Evolutionary conservation across 2,797 vertebrate genomes (phyloP).

Genomic region (Eidolon dupreanum): DNA sequence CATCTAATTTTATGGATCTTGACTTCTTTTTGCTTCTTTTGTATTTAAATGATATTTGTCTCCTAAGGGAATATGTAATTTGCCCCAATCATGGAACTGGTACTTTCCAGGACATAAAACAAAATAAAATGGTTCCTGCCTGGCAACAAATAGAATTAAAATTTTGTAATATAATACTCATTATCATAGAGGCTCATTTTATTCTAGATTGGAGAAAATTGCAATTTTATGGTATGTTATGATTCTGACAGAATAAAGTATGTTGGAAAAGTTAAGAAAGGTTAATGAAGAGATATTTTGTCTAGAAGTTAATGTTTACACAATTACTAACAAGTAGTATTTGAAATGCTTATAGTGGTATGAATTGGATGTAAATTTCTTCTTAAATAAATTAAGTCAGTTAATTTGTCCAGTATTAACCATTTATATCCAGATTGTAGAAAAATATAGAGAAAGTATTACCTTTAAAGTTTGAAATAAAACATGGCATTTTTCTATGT

Average conservation of each 20-base stretch:
- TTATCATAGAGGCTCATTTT: constrained; percentile 27
- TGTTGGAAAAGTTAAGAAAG: constrained; percentile 15
- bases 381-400: neutral
- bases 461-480: constrained; percentile 28
- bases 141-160: constrained; percentile 29
- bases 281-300: neutral
- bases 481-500: neutral
- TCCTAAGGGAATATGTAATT: too few relatives aligned
- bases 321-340: constrained; percentile 48
- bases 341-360: neutral
- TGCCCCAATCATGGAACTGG: neutral
- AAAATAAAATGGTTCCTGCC: constrained; percentile 8
- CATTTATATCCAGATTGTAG: neutral
- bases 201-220: constrained; percentile 46
- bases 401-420: neutral
- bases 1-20: too few relatives aligned
- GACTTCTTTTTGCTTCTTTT: too few relatives aligned
- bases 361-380: neutral
- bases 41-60: too few relatives aligned
- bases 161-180: constrained; percentile 25
- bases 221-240: constrained; percentile 55
- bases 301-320: constrained; percentile 42
- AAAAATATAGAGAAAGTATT: neutral
- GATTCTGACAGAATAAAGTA: neutral
- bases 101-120: neutral